Percentiles rank a stretch among this genome's conserved stretches.
Evolutionary conservation across 1,140 invertebrate species (phyloP).

Genomic region (Penaeus vannamei): DNA sequence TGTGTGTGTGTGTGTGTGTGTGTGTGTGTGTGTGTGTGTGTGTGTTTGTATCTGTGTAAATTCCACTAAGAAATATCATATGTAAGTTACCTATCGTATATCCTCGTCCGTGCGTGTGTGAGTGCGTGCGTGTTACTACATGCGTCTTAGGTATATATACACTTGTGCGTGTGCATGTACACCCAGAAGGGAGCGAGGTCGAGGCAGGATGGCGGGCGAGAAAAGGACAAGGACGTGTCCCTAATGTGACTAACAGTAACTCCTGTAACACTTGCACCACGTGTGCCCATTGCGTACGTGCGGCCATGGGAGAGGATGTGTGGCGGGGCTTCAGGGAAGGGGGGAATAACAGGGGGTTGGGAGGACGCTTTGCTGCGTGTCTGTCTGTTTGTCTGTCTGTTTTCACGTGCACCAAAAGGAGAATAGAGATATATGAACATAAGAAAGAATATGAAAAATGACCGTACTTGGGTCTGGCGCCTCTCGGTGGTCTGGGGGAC

Average conservation of each 20-base stretch:
- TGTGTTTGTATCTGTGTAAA: slow-evolving; percentile 22
- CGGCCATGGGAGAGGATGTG: too few species aligned
- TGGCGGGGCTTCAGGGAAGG: too few species aligned
- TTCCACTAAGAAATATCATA: not conserved
- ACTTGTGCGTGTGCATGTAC: slow-evolving; percentile 9
- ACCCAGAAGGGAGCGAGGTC: not conserved
- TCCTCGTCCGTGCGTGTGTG: not conserved
- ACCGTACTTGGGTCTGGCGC: slow-evolving; percentile 66
- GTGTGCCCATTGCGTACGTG: too few species aligned
- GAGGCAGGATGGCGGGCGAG: not conserved
- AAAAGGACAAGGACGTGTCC: not conserved
- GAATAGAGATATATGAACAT: too few species aligned
- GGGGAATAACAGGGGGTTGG: too few species aligned
- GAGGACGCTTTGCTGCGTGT: too few species aligned
- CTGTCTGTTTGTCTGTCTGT: too few species aligned
- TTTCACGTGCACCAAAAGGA: too few species aligned
- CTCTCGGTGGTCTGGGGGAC: slow-evolving; percentile 59
- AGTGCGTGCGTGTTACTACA: not conserved
- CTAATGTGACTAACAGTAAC: too few species aligned
- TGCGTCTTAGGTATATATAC: not conserved
- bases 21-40: slow-evolving; percentile 29
- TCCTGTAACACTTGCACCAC: too few species aligned
- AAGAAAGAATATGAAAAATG: slow-evolving; percentile 13
- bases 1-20: not conserved
- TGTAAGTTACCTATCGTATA: not conserved